phyloP scores from a whole-genome alignment of 2,797 vertebrate species.

The Tokudaia muenninki region DNA sequence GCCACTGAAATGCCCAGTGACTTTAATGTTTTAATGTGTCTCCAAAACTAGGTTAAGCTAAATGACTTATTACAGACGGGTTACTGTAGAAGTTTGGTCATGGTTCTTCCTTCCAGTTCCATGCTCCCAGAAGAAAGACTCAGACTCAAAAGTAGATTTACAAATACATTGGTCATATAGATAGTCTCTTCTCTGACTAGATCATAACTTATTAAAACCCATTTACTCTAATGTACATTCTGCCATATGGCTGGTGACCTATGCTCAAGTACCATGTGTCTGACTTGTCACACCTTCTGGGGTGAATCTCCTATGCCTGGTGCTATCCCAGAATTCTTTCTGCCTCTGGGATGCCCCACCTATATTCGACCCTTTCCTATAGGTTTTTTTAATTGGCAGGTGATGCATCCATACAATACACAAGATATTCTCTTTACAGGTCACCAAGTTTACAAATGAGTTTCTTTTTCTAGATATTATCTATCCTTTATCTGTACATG shows the following conservation, averaged over 20 bases:
- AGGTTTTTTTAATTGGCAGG: neutral
- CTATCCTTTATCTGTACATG: neutral
- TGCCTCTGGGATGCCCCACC: neutral
- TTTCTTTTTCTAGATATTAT: neutral
- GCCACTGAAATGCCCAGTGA: neutral
- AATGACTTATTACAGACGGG: neutral
- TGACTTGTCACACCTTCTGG: neutral
- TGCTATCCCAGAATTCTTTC: neutral
- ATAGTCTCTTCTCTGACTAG: neutral
- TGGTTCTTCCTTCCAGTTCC: neutral
- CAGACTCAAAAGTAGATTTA: neutral
- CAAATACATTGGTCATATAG: neutral
- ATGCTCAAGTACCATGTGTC: neutral
- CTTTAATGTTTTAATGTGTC: neutral
- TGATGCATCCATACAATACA: neutral
- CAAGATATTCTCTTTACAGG: neutral
- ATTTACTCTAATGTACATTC: neutral
- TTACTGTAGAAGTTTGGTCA: neutral
- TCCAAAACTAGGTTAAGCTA: conserved; percentile 16
- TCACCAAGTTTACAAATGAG: neutral
- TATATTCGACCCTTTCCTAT: neutral
- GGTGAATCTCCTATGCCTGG: neutral
- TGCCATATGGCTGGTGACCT: neutral
- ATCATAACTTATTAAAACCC: neutral
- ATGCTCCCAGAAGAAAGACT: neutral